Conservation (phyloP, 2,113 vertebrate species). For the Pluvialis apricaria region DNA sequence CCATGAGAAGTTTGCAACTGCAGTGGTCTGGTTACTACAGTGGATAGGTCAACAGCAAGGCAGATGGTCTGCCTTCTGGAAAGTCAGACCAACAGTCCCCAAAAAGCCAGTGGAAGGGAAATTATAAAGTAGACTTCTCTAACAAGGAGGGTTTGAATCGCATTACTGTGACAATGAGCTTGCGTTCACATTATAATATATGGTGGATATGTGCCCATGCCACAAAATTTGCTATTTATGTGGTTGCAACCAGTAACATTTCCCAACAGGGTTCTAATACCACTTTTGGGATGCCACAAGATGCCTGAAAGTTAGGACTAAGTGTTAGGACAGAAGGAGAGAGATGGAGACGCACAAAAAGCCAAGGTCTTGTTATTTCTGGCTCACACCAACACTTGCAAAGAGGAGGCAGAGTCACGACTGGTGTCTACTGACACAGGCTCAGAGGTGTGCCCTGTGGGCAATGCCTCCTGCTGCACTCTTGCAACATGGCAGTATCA, state of each 20-base stretch:
- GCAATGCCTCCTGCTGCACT: not conserved
- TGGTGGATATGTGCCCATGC: not conserved
- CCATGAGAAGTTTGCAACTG: not conserved
- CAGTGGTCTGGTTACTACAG: accelerated
- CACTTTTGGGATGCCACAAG: not conserved
- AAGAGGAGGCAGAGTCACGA: not conserved
- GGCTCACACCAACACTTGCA: not conserved
- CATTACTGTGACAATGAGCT: not conserved
- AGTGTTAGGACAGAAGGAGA: not conserved
- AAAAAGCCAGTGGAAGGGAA: not conserved
- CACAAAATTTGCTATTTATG: not conserved
- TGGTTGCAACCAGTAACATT: not conserved
- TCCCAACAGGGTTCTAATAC: not conserved
- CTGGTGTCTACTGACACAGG: accelerated
- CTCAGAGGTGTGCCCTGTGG: not conserved
- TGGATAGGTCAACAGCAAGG: not conserved
- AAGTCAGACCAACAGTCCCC: not conserved
- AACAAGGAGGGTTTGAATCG: not conserved
- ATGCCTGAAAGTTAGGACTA: not conserved
- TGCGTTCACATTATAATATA: not conserved
- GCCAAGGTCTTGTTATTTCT: not conserved
- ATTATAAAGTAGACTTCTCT: not conserved
- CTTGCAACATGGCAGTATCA: not conserved
- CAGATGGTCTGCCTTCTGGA: not conserved
- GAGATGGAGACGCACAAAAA: not conserved